A percentile compares a stretch with the other conserved stretches of the same genome.
Evolutionary conservation across 1,140 invertebrate species (phyloP).

Genomic region (Odontomachus brunneus): DNA sequence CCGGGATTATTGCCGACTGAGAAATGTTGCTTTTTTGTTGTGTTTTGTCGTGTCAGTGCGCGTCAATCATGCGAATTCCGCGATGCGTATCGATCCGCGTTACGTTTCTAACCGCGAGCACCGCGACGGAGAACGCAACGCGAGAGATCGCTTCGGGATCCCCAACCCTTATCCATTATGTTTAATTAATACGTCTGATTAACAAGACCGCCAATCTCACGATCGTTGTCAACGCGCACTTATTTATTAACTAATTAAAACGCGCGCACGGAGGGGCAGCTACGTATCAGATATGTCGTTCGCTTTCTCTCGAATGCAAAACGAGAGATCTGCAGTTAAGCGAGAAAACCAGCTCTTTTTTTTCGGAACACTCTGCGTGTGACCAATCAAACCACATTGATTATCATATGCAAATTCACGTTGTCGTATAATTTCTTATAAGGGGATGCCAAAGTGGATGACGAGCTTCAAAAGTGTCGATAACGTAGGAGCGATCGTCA

Average conservation of each 20-base stretch:
- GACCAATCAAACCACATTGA: too few relatives aligned
- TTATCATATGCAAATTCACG: too few relatives aligned
- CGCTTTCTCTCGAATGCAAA: constrained; percentile 26
- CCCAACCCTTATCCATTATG: background rate
- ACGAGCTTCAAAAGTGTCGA: too few relatives aligned
- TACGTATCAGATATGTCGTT: constrained; percentile 7
- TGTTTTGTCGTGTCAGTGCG: background rate
- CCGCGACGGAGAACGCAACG: constrained; percentile 38
- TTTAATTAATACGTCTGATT: constrained; percentile 52
- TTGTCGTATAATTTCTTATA: too few relatives aligned
- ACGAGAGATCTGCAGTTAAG: background rate
- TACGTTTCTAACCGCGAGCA: background rate
- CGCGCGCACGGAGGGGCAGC: background rate
- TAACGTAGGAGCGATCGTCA: too few relatives aligned
- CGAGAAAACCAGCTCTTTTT: background rate
- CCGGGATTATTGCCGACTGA: constrained; percentile 5
- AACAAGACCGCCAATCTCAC: constrained; percentile 49
- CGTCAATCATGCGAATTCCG: background rate
- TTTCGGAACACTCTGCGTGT: too few relatives aligned
- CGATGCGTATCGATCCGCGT: constrained; percentile 50
- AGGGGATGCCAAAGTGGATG: too few relatives aligned
- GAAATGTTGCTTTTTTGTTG: constrained; percentile 15
- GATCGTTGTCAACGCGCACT: constrained; percentile 53
- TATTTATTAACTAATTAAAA: constrained; percentile 47
- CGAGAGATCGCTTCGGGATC: constrained; percentile 30